A percentile compares a stretch with the other conserved stretches of the same genome.
Evolutionary conservation across 2,113 vertebrate genomes (phyloP).

Genomic region (Malurus cyaneus): DNA sequence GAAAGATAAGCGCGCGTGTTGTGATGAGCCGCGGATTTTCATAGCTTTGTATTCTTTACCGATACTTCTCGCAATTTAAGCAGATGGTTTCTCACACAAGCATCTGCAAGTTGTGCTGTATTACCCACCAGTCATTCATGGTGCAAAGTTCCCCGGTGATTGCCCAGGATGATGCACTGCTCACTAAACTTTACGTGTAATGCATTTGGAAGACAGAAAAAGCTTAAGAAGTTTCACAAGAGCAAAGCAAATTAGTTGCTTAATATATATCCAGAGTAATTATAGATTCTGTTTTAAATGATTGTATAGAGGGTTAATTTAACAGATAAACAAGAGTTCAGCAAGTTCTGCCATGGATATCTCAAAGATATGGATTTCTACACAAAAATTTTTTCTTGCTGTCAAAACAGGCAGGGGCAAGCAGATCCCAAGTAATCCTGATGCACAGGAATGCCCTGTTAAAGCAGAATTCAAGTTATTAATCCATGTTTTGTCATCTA

Average conservation of each 20-base stretch:
- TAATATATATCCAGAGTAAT: not conserved
- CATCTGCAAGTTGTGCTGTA: not conserved
- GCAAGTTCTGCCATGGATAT: not conserved
- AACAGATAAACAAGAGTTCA: not conserved
- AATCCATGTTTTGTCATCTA: not conserved
- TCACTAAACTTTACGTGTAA: not conserved
- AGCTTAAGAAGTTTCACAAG: not conserved
- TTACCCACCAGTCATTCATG: not conserved
- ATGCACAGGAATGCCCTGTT: not conserved
- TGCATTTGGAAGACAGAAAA: not conserved
- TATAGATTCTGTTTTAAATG: not conserved
- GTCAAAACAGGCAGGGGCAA: not conserved
- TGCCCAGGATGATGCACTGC: not conserved
- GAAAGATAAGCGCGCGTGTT: too few species aligned
- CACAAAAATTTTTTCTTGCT: not conserved
- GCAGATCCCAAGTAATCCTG: not conserved
- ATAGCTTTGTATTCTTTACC: not conserved
- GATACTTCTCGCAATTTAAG: not conserved
- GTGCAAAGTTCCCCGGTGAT: not conserved
- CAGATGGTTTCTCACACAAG: not conserved
- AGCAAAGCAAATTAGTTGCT: not conserved
- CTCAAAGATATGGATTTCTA: not conserved
- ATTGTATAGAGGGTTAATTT: not conserved
- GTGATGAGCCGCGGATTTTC: too few species aligned
- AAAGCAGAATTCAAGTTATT: not conserved